A percentile compares a stretch with the other conserved stretches of the same genome.
These are phyloP conservation scores for Lepidothrix coronata DNA, from an alignment of 2,113 vertebrate genomes.

Conservation along the genomic window DNA sequence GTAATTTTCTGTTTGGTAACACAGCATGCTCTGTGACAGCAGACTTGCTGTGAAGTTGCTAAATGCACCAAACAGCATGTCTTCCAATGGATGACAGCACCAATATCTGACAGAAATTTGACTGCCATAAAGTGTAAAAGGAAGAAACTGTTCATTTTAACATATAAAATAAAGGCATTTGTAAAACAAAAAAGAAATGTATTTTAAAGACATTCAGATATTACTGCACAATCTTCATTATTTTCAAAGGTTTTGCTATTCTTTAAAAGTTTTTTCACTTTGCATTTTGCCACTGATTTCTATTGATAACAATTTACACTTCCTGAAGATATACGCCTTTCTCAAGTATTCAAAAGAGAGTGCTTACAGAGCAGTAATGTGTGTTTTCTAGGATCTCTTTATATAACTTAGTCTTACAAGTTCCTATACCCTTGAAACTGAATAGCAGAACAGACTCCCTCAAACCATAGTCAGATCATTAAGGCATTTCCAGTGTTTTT, in stretches of 20 bases:
- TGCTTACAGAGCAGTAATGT: background rate
- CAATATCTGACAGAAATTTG: background rate
- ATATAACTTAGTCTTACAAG: background rate
- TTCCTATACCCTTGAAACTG: background rate
- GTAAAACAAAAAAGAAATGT: background rate
- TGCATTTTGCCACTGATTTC: background rate
- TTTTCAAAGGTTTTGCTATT: background rate
- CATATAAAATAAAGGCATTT: background rate
- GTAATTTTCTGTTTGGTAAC: background rate
- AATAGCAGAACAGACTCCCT: background rate
- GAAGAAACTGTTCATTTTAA: background rate
- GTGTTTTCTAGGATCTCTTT: background rate
- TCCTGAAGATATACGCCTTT: background rate
- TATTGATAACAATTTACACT: background rate
- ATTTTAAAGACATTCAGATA: background rate
- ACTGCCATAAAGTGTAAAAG: background rate
- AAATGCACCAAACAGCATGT: background rate
- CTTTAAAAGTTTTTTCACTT: background rate
- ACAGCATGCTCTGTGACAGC: accelerated
- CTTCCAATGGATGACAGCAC: background rate
- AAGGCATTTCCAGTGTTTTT: background rate
- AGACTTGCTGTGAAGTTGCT: background rate
- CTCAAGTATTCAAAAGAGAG: background rate
- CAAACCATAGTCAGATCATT: background rate
- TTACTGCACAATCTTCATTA: background rate